Base-by-base conservation (phyloP, 1,140 invertebrate species). In the Zaprionus nigranus region DNA sequence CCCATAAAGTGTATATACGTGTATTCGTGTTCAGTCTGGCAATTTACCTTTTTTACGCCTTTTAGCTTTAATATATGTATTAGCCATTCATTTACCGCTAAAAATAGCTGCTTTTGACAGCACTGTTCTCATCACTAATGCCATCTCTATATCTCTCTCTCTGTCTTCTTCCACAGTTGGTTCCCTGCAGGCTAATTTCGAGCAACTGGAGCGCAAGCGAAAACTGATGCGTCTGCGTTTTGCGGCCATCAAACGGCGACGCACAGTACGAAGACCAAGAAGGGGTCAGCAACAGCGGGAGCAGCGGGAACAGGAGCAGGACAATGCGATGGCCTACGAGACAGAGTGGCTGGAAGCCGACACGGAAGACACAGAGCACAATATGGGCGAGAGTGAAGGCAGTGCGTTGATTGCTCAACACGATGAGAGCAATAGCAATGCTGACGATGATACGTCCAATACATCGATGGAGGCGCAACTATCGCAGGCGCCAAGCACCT, bases 391-490 rank as follows among this genome's bases (percentile, higher is more conserved):
- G 22, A 49, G 64, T 12, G 58, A 72, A 4, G 67, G 76, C 2
- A 59, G 67, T 26, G 63, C 26, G 46, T 6, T 20, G 66, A 56
- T 38, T 20, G 46, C 13, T 60, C 53, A 17, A 46, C 28, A 40
- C 38, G 69, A 57, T 38, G 56, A 38, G 15, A 61, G 22, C 20
- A 67, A 60, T 20, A 56, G 58, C 64, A 61, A 60, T 62, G 17
- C 34, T 12, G 68, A 57, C 36, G 68, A 73, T 40, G 58, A 65
- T 26, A 63, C 74, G 5, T 88, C 84, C 15, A 75, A 83, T 46
- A 81, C 84, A 38, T 87, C 84, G 1, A 88, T 88, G 84, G 84
- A 88, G 75, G 83, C 84, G 11, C 84, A 87, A 51, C n/a, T 87
- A 9, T 87, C 84, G 3, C 74, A 81, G 58, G 74, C 78, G 3